Evolutionary conservation across 2,888 invertebrate species (phyloP), one percentile per base, ranked within the genome.

Genomic region (Pterobdella sp.): DNA sequence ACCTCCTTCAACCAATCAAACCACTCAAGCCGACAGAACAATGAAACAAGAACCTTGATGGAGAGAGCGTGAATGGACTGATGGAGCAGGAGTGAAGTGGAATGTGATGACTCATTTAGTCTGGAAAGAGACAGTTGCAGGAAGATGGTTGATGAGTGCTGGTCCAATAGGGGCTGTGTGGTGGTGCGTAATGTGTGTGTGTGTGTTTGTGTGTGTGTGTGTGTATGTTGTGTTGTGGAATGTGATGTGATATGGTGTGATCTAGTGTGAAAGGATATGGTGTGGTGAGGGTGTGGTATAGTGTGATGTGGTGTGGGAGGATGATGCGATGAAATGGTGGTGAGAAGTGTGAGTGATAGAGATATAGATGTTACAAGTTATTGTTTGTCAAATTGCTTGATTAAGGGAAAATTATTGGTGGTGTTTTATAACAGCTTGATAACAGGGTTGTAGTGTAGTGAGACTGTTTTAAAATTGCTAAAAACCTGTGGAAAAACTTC

Each of bases 401-500:
- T 56, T 22, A 56, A 14, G 60, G 26, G 4, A 26, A 26, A 14
- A 26, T 4, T 56, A 26, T 26, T 56, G 60, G 60, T 26, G 60
- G 60, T 42, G 42, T 7, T 42, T 7, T 14, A 14, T 7, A 18
- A 42, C 7, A 18, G 7, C n/a, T 22, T 56, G 60, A 56, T 18
- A 26, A 56, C 3, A 26, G 49, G 60, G n/a, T 56, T 22, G 26
- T 56, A 26, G 60, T 26, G 60, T 4, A 3, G 60, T 18, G 52
- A 14, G 26, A 35, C 31, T 18, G 35, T n/a, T 10, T 10, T 26
- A 3, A 37, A 69, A 60, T 69, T 72, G 26, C n/a, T 34, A 56
- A 29, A 85, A 84, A 91, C 91, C 84, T 87, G 83, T 1, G 91
- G 90, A 78, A 94, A 89, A 74, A 89, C 88, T 73, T 88, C 88